phyloP scores from a whole-genome alignment of 2,797 vertebrate species.

The Amniataba percoides region DNA sequence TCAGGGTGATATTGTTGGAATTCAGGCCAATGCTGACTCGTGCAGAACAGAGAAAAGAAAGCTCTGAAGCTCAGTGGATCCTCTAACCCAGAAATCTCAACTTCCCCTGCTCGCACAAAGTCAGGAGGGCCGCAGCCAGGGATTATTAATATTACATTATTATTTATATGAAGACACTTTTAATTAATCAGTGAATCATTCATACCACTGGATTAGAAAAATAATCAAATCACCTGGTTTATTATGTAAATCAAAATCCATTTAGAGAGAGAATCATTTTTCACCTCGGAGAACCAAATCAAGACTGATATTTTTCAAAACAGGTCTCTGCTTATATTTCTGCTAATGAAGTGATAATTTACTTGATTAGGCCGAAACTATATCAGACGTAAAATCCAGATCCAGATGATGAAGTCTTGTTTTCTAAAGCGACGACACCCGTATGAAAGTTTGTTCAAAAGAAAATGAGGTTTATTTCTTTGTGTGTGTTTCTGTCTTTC shows the following conservation, averaged over 20 bases:
- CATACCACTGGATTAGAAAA: too few relatives aligned
- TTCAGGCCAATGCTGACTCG: conserved; percentile 82
- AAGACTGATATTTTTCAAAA: background rate
- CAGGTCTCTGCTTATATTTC: background rate
- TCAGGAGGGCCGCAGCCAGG: conserved; percentile 5
- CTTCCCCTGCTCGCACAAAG: conserved; percentile 32
- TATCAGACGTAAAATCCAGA: background rate
- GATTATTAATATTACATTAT: conserved; percentile 6
- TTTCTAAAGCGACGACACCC: background rate
- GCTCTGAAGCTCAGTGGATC: conserved; percentile 62
- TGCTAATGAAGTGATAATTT: background rate
- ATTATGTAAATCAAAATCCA: too few relatives aligned
- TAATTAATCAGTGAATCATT: background rate
- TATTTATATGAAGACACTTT: conserved; percentile 1
- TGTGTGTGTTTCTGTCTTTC: background rate
- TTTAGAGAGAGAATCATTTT: too few relatives aligned
- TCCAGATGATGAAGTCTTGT: background rate
- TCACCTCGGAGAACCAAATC: background rate
- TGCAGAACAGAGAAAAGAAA: conserved; percentile 68
- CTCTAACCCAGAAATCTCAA: conserved; percentile 70
- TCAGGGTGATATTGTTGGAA: conserved; percentile 78
- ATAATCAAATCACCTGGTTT: too few relatives aligned
- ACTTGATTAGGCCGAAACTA: background rate
- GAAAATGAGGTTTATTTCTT: background rate
- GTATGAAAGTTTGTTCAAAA: too few relatives aligned